Percentiles rank a stretch among this genome's conserved stretches.
Evolutionary conservation across 2,888 invertebrate species (phyloP).

Genomic region (Stenodema calcarata): DNA sequence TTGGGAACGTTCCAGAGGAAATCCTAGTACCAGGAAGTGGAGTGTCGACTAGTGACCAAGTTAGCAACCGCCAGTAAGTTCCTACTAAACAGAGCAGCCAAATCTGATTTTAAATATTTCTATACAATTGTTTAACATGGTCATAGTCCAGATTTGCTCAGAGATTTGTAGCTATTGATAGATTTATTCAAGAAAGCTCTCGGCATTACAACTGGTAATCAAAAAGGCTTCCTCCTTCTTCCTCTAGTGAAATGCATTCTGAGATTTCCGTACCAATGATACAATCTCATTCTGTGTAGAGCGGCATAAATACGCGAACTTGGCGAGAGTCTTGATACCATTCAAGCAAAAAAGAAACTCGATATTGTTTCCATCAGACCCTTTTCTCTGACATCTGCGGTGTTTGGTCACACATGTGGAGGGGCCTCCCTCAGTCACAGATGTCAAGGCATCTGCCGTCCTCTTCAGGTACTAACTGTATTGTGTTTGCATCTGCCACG

Average conservation of each 20-base stretch:
- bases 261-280: background rate
- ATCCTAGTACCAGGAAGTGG: no score
- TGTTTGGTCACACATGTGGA: background rate
- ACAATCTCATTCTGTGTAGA: background rate
- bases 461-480: conserved; percentile 25
- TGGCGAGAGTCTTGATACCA: background rate
- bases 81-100: no score
- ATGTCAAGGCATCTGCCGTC: conserved; percentile 39
- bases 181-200: no score
- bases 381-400: background rate
- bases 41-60: no score
- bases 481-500: conserved; percentile 38
- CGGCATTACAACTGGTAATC: no score
- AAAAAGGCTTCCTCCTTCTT: background rate
- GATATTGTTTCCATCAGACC: conserved; percentile 11
- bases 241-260: background rate
- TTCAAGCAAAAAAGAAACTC: background rate
- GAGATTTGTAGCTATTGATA: no score
- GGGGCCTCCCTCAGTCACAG: conserved; percentile 1
- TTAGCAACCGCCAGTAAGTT: no score
- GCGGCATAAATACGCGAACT: background rate
- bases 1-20: no score
- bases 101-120: no score
- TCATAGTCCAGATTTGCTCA: no score
- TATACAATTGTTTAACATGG: no score